Percentiles rank a stretch among this genome's conserved stretches.
Conservation (phyloP, 2,888 invertebrate species). For the Idaea straminata region DNA sequence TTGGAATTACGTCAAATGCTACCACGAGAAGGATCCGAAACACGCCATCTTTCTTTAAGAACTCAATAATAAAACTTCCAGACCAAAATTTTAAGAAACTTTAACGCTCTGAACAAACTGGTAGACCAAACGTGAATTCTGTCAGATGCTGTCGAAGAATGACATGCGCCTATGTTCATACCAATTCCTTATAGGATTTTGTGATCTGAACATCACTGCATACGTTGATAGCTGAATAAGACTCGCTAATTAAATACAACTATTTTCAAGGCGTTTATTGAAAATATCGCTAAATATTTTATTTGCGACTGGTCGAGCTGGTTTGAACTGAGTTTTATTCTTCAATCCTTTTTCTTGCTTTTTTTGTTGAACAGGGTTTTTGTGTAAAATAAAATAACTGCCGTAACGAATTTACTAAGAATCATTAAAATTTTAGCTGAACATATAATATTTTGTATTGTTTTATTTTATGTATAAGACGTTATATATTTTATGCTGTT, state of each 20-base stretch:
- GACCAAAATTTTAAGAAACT: background rate
- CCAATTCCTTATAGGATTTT: too few relatives aligned
- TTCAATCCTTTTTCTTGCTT: background rate
- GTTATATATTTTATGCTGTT: too few relatives aligned
- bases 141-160: too few relatives aligned
- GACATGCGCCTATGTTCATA: too few relatives aligned
- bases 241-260: background rate
- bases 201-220: too few relatives aligned
- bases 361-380: background rate
- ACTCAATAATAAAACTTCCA: background rate
- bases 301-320: background rate
- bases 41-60: constrained; percentile 70
- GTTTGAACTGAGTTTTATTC: background rate
- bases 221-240: too few relatives aligned
- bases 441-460: background rate
- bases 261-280: background rate
- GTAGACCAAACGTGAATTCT: background rate
- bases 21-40: constrained; percentile 77
- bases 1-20: constrained; percentile 77
- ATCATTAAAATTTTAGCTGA: background rate
- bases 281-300: background rate
- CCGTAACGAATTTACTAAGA: background rate
- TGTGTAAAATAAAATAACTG: background rate
- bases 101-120: background rate
- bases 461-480: background rate